Conservation (phyloP, 2,888 invertebrate genomes). For the Ptychoptera albimana region DNA sequence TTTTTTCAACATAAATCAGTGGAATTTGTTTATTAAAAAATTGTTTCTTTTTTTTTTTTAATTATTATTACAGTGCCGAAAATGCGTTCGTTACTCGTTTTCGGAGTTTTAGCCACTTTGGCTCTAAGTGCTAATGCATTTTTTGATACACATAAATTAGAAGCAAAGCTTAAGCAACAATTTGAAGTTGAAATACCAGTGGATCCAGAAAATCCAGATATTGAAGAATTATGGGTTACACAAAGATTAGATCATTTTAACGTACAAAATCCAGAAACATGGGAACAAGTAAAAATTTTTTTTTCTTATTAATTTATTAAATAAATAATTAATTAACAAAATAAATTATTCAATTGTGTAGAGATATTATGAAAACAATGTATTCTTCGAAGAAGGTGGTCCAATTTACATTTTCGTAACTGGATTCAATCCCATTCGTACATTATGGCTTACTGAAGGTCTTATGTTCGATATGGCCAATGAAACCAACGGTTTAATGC, state of each 20-base stretch:
- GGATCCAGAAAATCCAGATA: constrained; percentile 14
- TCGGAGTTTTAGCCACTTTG: no score
- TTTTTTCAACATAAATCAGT: no score
- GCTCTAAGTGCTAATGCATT: no score
- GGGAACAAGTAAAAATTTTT: constrained; percentile 29
- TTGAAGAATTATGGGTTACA: constrained; percentile 32
- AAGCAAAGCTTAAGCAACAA: neutral
- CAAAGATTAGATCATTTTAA: constrained; percentile 43
- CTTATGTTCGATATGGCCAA: constrained; percentile 44
- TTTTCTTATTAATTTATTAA: no score
- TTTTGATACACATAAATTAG: no score
- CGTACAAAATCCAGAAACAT: constrained; percentile 34
- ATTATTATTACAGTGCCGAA: no score
- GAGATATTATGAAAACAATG: constrained; percentile 21
- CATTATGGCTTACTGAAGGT: constrained; percentile 26
- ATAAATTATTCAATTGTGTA: no score
- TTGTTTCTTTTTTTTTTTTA: no score
- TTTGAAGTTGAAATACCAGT: neutral
- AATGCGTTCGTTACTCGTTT: no score
- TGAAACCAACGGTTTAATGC: constrained; percentile 42
- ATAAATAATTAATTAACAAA: no score
- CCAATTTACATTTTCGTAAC: constrained; percentile 54
- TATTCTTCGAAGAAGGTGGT: constrained; percentile 30
- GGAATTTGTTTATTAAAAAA: no score
- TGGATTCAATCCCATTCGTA: constrained; percentile 10